Conservation (phyloP, 2,888 invertebrate species). For the Stenoptilia bipunctidactyla region DNA sequence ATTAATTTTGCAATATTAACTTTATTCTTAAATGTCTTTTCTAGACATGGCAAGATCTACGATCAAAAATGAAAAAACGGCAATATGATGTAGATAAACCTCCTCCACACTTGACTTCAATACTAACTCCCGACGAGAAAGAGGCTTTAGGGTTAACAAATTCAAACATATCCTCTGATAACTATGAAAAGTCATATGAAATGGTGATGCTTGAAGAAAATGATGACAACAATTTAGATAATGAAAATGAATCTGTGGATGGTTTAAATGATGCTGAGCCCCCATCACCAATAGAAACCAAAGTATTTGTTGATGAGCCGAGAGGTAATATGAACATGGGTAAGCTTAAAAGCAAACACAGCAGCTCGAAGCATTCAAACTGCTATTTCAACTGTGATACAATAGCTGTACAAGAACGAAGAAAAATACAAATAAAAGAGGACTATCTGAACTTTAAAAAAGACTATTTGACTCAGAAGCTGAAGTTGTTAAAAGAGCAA, state of each 20-base stretch:
- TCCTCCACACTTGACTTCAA: slow-evolving; percentile 26
- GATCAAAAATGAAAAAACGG: slow-evolving; percentile 33
- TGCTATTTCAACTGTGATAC: slow-evolving; percentile 50
- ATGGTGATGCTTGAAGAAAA: slow-evolving; percentile 32
- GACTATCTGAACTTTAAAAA: slow-evolving; percentile 56
- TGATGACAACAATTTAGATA: slow-evolving; percentile 25
- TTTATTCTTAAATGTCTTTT: slow-evolving; percentile 15
- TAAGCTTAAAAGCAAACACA: background rate
- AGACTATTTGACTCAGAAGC: slow-evolving; percentile 50
- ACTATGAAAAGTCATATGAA: slow-evolving; percentile 31
- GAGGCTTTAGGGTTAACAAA: slow-evolving; percentile 42
- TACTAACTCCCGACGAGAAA: slow-evolving; percentile 36
- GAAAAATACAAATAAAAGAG: slow-evolving; percentile 47
- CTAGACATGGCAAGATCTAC: slow-evolving; percentile 60
- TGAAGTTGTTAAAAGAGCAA: slow-evolving; percentile 47
- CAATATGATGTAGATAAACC: slow-evolving; percentile 28
- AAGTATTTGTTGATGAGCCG: slow-evolving; percentile 27
- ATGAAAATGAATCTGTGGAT: slow-evolving; percentile 24
- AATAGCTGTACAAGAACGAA: slow-evolving; percentile 41
- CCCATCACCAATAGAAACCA: slow-evolving; percentile 32
- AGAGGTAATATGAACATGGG: slow-evolving; percentile 10
- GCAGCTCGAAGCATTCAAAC: slow-evolving; percentile 16
- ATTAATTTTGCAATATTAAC: no score
- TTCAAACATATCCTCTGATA: slow-evolving; percentile 24
- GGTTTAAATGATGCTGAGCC: slow-evolving; percentile 35